phyloP scores from a whole-genome alignment of 2,888 invertebrate species.

The Drosophila leonis region DNA sequence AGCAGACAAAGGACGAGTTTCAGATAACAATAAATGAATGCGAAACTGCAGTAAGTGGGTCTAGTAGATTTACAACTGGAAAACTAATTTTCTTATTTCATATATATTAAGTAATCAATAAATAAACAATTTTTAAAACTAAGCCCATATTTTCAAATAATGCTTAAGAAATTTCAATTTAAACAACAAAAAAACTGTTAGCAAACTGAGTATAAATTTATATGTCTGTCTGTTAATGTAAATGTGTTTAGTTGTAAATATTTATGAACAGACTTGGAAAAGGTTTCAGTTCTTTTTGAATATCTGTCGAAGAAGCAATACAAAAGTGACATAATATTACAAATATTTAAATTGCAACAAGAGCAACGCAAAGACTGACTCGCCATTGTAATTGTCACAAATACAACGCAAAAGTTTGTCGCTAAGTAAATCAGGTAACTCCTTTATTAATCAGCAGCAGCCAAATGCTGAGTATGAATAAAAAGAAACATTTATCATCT shows the following conservation, averaged over 20 bases:
- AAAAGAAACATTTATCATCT: neutral
- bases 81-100: neutral
- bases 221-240: conserved; percentile 5
- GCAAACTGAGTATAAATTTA: conserved; percentile 5
- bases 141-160: neutral
- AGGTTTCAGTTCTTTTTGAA: conserved; percentile 3
- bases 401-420: conserved; percentile 18
- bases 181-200: no score
- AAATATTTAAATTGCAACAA: conserved; percentile 14
- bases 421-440: conserved; percentile 16
- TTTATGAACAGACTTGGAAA: conserved; percentile 9
- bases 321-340: conserved; percentile 29
- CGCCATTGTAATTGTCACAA: conserved; percentile 34
- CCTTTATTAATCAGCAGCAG: conserved; percentile 39
- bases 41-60: neutral
- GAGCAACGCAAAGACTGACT: conserved; percentile 4
- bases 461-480: neutral
- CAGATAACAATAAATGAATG: neutral
- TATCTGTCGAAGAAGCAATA: neutral
- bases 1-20: no score
- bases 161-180: neutral
- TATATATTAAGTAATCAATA: neutral
- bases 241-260: conserved; percentile 21
- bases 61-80: no score
- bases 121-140: neutral